These are phyloP conservation scores for Drosophila pectinifera DNA, from an alignment of 1,140 invertebrate genomes.

Conservation along the genomic window DNA sequence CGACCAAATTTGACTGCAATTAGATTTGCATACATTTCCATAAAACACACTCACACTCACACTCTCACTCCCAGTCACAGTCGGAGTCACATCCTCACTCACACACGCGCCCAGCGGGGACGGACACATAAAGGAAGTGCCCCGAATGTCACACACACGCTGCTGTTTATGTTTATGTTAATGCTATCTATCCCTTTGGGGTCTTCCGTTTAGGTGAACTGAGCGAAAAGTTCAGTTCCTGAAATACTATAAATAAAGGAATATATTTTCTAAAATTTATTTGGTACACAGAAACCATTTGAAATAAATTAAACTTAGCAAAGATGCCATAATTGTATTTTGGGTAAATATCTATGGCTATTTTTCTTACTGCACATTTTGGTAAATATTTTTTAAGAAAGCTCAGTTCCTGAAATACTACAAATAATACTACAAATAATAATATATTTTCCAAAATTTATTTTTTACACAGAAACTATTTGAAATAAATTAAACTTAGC, in stretches of 20 bases:
- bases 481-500: no score
- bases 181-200: constrained; percentile 52
- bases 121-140: constrained; percentile 34
- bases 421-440: not conserved
- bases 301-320: no score
- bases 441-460: not conserved
- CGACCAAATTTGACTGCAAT: constrained; percentile 72
- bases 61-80: constrained; percentile 3
- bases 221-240: not conserved
- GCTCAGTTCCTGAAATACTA: not conserved
- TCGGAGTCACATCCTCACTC: not conserved
- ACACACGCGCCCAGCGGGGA: constrained; percentile 1
- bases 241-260: not conserved
- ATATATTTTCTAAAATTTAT: not conserved
- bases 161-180: constrained; percentile 81
- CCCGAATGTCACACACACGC: constrained; percentile 80
- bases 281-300: not conserved
- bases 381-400: no score
- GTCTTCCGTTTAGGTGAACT: constrained; percentile 23
- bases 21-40: constrained; percentile 83
- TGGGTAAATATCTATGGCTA: no score
- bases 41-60: constrained; percentile 51
- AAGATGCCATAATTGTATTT: no score
- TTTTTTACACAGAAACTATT: not conserved
- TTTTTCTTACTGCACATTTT: no score